These are phyloP conservation scores for Geococcyx californianus DNA, from an alignment of 2,113 vertebrate genomes.

Conservation along the genomic window DNA sequence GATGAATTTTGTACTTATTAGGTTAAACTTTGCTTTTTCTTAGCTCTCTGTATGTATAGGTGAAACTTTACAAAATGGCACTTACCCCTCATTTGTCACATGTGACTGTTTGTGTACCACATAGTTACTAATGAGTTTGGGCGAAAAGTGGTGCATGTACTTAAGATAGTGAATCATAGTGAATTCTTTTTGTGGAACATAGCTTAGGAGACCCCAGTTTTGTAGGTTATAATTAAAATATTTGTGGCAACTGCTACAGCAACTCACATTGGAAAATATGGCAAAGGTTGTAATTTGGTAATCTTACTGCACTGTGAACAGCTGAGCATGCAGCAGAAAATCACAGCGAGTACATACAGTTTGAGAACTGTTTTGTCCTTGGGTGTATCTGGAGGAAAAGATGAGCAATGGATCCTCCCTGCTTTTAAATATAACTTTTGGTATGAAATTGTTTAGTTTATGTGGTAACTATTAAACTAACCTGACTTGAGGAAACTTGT, in stretches of 20 bases:
- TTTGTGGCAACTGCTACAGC: conserved; percentile 21
- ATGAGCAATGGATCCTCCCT: not conserved
- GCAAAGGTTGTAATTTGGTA: conserved; percentile 15
- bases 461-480: not conserved
- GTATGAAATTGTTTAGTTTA: not conserved
- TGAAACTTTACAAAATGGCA: not conserved
- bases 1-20: not conserved
- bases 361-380: not conserved
- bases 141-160: not conserved
- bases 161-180: not conserved
- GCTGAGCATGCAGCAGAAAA: conserved; percentile 1
- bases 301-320: not conserved
- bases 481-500: not conserved
- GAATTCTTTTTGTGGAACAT: not conserved
- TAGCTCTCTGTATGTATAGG: not conserved
- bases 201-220: not conserved
- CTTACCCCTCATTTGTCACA: not conserved
- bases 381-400: not conserved
- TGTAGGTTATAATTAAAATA: conserved; percentile 27
- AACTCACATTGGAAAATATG: not conserved
- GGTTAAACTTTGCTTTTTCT: not conserved
- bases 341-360: not conserved
- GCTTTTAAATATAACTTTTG: not conserved
- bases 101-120: not conserved
- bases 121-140: not conserved